These are phyloP conservation scores for Zaprionus lineosus DNA, from an alignment of 2,888 invertebrate species.

Conservation along the genomic window DNA sequence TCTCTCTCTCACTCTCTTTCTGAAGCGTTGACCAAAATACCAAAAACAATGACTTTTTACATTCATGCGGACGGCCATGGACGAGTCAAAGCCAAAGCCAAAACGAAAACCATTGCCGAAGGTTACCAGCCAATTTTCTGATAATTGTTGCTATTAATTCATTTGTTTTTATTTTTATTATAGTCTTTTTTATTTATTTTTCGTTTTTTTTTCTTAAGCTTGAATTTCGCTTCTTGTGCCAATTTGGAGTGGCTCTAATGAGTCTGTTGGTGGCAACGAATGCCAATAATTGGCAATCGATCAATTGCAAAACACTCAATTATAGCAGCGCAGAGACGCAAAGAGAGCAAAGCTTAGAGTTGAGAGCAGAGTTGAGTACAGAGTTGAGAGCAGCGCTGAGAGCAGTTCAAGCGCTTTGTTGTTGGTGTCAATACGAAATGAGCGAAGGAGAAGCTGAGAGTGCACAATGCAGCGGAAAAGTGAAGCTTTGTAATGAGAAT, in stretches of 20 bases:
- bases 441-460: too few relatives aligned
- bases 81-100: slow-evolving; percentile 52
- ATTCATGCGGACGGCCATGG: slow-evolving; percentile 33
- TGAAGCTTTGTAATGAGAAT: too few relatives aligned
- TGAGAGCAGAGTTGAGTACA: too few relatives aligned
- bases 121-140: slow-evolving; percentile 39
- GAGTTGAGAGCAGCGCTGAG: too few relatives aligned
- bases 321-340: neutral
- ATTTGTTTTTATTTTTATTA: neutral
- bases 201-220: slow-evolving; percentile 5
- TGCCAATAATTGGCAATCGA: neutral
- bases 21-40: too few relatives aligned
- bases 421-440: too few relatives aligned
- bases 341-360: too few relatives aligned
- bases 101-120: slow-evolving; percentile 56
- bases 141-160: slow-evolving; percentile 63
- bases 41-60: too few relatives aligned
- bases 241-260: neutral
- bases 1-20: neutral
- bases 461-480: too few relatives aligned
- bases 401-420: too few relatives aligned
- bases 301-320: neutral
- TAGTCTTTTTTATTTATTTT: neutral
- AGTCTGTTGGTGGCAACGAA: too few relatives aligned
- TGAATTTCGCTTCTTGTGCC: neutral